Percentiles rank a stretch among this genome's conserved stretches.
Evolutionary conservation across 2,888 invertebrate species (phyloP).

Genomic region (Dichetophora obliterata): DNA sequence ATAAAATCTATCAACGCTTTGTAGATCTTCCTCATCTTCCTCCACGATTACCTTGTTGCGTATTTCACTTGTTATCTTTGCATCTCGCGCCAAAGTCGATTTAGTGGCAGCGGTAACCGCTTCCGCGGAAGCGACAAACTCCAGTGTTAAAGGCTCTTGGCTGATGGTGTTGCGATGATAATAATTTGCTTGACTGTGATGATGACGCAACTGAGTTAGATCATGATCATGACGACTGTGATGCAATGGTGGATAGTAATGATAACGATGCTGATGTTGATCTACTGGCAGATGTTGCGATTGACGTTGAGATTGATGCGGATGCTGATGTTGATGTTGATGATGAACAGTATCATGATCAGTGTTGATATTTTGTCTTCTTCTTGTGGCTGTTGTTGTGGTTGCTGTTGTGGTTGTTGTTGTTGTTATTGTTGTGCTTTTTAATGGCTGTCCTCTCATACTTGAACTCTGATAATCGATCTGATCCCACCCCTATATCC

Average conservation of each 20-base stretch:
- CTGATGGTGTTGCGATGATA: slow-evolving; percentile 8
- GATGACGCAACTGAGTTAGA: slow-evolving; percentile 25
- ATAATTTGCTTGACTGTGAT: slow-evolving; percentile 33
- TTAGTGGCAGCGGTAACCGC: slow-evolving; percentile 25
- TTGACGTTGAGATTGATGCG: slow-evolving; percentile 11
- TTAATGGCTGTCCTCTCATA: not conserved
- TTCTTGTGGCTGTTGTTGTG: slow-evolving; percentile 20
- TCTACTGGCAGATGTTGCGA: slow-evolving; percentile 43
- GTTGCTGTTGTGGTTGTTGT: slow-evolving; percentile 27
- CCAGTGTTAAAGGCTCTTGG: slow-evolving; percentile 50
- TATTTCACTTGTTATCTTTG: slow-evolving; percentile 59
- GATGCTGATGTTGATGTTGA: slow-evolving; percentile 29
- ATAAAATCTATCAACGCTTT: slow-evolving; percentile 67
- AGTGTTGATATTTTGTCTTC: slow-evolving; percentile 48
- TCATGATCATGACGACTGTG: slow-evolving; percentile 45
- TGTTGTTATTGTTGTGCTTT: slow-evolving; percentile 30
- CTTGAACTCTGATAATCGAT: slow-evolving; percentile 60
- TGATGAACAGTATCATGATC: slow-evolving; percentile 52
- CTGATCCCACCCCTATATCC: slow-evolving; percentile 71
- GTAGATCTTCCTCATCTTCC: slow-evolving; percentile 66
- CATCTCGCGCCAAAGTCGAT: slow-evolving; percentile 40
- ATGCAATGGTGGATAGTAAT: slow-evolving; percentile 42
- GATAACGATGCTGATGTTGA: slow-evolving; percentile 46
- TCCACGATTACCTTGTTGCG: slow-evolving; percentile 64
- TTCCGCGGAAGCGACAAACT: slow-evolving; percentile 52